Conservation (phyloP, 1,140 invertebrate species). For the Cyclina sinensis region DNA sequence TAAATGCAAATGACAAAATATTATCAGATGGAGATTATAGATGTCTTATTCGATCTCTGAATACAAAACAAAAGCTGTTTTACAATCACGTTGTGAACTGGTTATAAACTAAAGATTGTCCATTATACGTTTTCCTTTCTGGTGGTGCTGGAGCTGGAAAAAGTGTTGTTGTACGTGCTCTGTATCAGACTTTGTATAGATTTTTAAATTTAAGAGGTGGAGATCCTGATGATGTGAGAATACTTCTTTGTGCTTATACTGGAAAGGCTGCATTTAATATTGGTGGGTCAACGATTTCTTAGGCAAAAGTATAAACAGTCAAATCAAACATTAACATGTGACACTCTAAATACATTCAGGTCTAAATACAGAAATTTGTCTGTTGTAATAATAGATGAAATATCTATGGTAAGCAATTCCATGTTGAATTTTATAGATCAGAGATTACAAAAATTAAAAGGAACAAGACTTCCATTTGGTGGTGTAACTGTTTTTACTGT, state of each 20-base stretch:
- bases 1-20: background rate
- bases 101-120: background rate
- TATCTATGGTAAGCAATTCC: constrained; percentile 70
- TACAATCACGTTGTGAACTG: constrained; percentile 58
- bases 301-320: background rate
- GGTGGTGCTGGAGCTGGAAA: constrained; percentile 72
- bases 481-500: constrained; percentile 55
- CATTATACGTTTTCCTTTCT: constrained; percentile 24
- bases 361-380: too few relatives aligned
- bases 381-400: constrained; percentile 63
- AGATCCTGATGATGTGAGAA: constrained; percentile 58
- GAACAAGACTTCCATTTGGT: constrained; percentile 36
- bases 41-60: background rate
- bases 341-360: background rate
- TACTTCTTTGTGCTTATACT: constrained; percentile 53
- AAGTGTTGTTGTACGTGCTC: constrained; percentile 45
- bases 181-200: constrained; percentile 53
- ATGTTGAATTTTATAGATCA: too few relatives aligned
- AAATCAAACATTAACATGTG: background rate
- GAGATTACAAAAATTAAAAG: constrained; percentile 56
- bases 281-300: constrained; percentile 48
- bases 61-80: background rate
- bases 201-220: constrained; percentile 54
- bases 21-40: constrained; percentile 20
- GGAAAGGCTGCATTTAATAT: constrained; percentile 73